Base-by-base conservation (phyloP, 2,797 vertebrate species). In the Eremophila alpestris region DNA sequence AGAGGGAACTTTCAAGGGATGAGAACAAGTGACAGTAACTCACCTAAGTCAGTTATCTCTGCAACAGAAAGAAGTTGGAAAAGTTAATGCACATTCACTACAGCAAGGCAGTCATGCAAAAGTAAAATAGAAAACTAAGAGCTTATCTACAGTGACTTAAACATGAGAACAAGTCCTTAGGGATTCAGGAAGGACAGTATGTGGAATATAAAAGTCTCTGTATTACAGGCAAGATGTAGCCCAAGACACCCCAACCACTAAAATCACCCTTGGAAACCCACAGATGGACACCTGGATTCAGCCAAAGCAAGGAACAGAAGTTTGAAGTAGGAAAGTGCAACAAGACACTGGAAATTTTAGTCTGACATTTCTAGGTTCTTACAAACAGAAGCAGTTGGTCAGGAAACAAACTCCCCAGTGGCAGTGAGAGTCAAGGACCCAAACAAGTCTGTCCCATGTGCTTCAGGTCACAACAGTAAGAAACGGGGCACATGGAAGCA, bases 41-140 rank as follows among this genome's bases (percentile, higher is more conserved):
- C 97, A 98, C 98, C 98, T 97, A 98, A 51, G 87, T 98, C 98
- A 97, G 97, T 97, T 97, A 98, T 88, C 92, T 98, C 98, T 98
- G 98, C 80, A 98, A 98, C 95, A 96, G 95, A 98, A 98, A 95
- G 51, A 94, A 91, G 96, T 96, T 96, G 87, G 96, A 94, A 95
- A 96, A 95, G 80, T 97, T 91, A 97, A 76, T 46, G 34, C 70
- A 92, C 27, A 3, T 83, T 74, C 89, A 96, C 69, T 87, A 95
- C 46, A 92, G 81, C 55, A 93, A 69, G 95, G 63, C 70, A 96
- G 89, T 85, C 81, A 56, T 70, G 90, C 93, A 97, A 30, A 49
- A 91, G 68, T 54, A 48, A 60, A 68, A 76, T 0, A 60, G 70
- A 80, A 83, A 93, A 71, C n/a, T 12, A 60, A 41, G 17, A 89